phyloP scores from a whole-genome alignment of 2,888 invertebrate genomes.

The Ischnura elegans region DNA sequence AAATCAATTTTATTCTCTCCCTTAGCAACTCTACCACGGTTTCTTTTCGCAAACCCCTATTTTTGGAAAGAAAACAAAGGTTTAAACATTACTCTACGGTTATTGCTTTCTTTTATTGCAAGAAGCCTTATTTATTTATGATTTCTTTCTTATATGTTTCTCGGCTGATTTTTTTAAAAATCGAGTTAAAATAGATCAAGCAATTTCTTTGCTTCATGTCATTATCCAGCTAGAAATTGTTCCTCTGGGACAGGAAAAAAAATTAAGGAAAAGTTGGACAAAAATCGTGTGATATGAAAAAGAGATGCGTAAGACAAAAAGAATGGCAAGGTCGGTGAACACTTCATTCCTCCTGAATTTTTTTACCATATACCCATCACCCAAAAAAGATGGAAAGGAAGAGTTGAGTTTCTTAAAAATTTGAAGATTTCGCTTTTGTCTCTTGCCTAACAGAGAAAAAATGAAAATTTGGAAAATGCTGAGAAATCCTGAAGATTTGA shows the following conservation, averaged over 20 bases:
- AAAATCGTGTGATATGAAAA: background rate
- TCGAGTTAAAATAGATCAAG: slow-evolving; percentile 56
- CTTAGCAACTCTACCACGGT: slow-evolving; percentile 31
- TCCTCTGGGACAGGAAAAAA: slow-evolving; percentile 51
- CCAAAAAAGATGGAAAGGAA: background rate
- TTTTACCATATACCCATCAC: slow-evolving; percentile 39
- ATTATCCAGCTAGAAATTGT: slow-evolving; percentile 43
- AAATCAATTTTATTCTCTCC: slow-evolving; percentile 44
- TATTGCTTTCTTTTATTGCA: slow-evolving; percentile 67
- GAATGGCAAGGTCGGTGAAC: slow-evolving; percentile 2
- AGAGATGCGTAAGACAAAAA: background rate
- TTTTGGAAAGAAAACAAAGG: slow-evolving; percentile 42
- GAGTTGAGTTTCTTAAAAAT: background rate
- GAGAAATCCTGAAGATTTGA: background rate
- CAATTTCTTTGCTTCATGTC: slow-evolving; percentile 46
- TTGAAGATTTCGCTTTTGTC: background rate
- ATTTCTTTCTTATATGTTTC: slow-evolving; percentile 54
- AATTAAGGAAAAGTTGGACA: slow-evolving; percentile 5
- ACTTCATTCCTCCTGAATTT: slow-evolving; percentile 44
- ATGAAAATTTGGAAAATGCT: background rate
- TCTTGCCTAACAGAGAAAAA: background rate
- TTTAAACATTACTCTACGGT: slow-evolving; percentile 63
- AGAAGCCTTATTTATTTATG: slow-evolving; percentile 62
- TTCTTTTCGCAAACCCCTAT: slow-evolving; percentile 48
- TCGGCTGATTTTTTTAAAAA: slow-evolving; percentile 56